Percentiles rank a stretch among this genome's conserved stretches.
Evolutionary conservation across 2,888 invertebrate genomes (phyloP).

Genomic region (Napeogenes inachia): DNA sequence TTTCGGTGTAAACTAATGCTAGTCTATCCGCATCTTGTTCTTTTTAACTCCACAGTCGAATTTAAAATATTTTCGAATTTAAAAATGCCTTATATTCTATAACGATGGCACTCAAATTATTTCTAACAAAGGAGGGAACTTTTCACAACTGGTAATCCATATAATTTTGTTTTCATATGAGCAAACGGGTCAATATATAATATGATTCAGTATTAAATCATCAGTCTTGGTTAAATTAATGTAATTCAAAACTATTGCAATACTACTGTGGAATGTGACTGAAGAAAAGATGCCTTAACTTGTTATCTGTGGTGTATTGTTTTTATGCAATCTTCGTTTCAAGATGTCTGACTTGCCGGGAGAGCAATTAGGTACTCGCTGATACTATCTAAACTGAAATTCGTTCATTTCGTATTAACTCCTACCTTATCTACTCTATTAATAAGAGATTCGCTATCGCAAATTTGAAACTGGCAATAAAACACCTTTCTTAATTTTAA

Average conservation of each 20-base stretch:
- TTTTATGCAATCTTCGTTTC: not conserved
- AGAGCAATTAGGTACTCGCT: conserved; percentile 46
- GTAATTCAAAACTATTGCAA: conserved; percentile 50
- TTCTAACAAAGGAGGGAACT: conserved; percentile 74
- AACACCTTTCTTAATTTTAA: conserved; percentile 61
- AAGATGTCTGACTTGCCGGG: conserved; percentile 41
- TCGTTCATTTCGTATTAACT: conserved; percentile 51
- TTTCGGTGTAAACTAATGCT: conserved; percentile 18
- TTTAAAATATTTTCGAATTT: conserved; percentile 67
- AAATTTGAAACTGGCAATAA: conserved; percentile 60
- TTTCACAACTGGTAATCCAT: conserved; percentile 64
- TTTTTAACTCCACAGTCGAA: conserved; percentile 20
- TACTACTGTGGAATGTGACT: conserved; percentile 60
- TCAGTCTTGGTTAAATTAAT: conserved; percentile 74
- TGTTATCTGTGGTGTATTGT: not conserved
- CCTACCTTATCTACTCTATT: conserved; percentile 45
- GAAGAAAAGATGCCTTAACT: conserved; percentile 31
- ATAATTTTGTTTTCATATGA: conserved; percentile 50
- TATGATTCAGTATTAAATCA: conserved; percentile 50
- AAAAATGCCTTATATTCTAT: conserved; percentile 66
- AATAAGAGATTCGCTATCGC: conserved; percentile 50
- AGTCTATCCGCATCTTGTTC: conserved; percentile 13
- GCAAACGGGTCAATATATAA: conserved; percentile 61
- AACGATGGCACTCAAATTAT: conserved; percentile 74
- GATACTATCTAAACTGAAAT: conserved; percentile 35